Base-by-base conservation (phyloP, 2,888 invertebrate genomes). In the Mamestra brassicae region DNA sequence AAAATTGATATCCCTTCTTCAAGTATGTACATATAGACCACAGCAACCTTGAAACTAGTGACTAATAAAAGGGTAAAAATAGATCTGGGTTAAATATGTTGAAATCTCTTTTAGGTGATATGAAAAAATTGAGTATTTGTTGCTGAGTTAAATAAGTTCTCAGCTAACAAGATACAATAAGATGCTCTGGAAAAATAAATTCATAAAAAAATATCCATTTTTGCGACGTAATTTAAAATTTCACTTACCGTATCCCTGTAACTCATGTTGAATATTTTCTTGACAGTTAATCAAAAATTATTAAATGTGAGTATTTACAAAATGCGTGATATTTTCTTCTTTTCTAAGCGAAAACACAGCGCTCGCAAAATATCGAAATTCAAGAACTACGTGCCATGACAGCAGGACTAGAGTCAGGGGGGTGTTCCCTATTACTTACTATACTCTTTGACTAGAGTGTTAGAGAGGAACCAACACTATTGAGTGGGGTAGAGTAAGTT, bases 201-300 rank as follows among this genome's bases (percentile, higher is more conserved):
- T 66, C 3, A 0, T 50, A 45, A 34, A 45, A 45, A 45, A 7
- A 26, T 26, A 47, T 0, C 64, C 42, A 1, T 34, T 38, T 2
- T 42, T 78, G 62, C 38, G 58, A 66, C 65, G 38, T 67, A 60
- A 77, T 67, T 65, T 34, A 13, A 47, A 67, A 45, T 70, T 64
- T 52, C 11, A 84, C 95, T 95, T 88, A 95, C 95, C 79, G 94
- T 89, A 89, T 95, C 94, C 84, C 95, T 93, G 89, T 94, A 95
- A 89, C 94, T 95, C 95, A 95, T 95, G 83, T 88, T 93, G 74
- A 66, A 63, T 71, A 80, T 73, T 74, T 69, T 0, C 1, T 69
- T 42, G 70, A 42, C 42, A 74, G 17, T 54, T 42, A 71, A 74
- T 55, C 57, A 65, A 67, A 74, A 71, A 13, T 47, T 0, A 66